A percentile compares a stretch with the other conserved stretches of the same genome.
Evolutionary conservation across 2,888 invertebrate genomes (phyloP).

Genomic region (Ametastegia equiseti): DNA sequence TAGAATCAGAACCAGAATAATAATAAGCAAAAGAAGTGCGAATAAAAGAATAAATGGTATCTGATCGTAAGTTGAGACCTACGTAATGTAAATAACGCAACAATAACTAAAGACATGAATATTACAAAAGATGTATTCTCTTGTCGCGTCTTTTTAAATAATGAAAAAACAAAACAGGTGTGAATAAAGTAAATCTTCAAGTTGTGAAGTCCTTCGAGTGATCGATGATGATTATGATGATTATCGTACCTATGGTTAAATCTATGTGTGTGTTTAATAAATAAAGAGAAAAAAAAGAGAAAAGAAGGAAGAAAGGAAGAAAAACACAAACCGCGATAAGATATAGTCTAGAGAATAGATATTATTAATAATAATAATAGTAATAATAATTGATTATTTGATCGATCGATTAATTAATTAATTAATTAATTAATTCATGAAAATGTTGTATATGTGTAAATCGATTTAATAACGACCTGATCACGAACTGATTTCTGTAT

Average conservation of each 20-base stretch:
- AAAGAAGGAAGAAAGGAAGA: conserved; percentile 28
- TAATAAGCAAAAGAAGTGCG: neutral
- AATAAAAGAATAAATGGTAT: neutral
- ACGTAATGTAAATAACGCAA: conserved; percentile 8
- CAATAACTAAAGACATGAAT: neutral
- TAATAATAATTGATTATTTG: conserved; percentile 51
- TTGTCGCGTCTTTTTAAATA: neutral
- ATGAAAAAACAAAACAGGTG: neutral
- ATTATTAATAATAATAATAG: conserved; percentile 48
- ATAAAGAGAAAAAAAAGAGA: neutral
- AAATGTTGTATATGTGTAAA: conserved; percentile 51
- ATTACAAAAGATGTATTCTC: neutral
- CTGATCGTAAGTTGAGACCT: conserved; percentile 1
- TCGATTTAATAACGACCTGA: conserved; percentile 19
- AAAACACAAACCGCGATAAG: conserved; percentile 34
- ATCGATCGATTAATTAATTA: too few species aligned
- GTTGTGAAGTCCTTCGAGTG: neutral
- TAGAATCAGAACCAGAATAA: too few species aligned
- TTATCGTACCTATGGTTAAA: too few species aligned
- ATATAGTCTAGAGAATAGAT: conserved; percentile 15
- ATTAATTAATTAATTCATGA: conserved; percentile 45
- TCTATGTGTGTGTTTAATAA: neutral
- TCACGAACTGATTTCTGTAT: conserved; percentile 10
- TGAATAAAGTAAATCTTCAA: neutral
- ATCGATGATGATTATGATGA: too few species aligned